phyloP scores from a whole-genome alignment of 2,797 vertebrate species.

The Urophycis tenuis region DNA sequence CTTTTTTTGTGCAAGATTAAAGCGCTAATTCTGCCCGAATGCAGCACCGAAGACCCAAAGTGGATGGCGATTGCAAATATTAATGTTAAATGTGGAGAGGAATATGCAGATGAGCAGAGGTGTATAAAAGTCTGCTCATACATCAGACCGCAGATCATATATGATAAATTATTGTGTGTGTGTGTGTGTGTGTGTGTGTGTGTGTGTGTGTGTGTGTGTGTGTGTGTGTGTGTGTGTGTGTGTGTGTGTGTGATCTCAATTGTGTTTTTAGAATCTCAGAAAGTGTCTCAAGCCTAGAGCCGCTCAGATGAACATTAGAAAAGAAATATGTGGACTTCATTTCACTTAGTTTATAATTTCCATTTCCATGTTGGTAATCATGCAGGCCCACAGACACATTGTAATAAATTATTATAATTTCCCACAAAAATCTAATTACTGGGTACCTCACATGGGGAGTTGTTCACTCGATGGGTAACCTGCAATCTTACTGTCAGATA shows the following conservation, averaged over 20 bases:
- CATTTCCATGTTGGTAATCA: conserved; percentile 96
- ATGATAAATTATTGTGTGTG: background rate
- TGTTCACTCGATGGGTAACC: conserved; percentile 76
- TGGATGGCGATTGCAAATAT: background rate
- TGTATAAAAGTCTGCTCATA: background rate
- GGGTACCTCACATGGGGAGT: conserved; percentile 87
- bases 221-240: conserved; percentile 8
- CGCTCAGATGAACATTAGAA: conserved; percentile 76
- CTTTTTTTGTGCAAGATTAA: conserved; percentile 46
- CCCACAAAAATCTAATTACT: conserved; percentile 97
- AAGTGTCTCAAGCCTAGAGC: conserved; percentile 57
- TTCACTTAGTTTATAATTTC: conserved; percentile 90
- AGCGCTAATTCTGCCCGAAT: background rate
- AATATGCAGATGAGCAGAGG: background rate
- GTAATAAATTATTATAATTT: conserved; percentile 99
- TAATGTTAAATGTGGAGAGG: background rate
- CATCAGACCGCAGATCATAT: background rate
- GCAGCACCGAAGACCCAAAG: background rate
- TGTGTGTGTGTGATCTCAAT: background rate
- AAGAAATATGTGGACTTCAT: conserved; percentile 81
- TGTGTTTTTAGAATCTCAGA: conserved; percentile 37
- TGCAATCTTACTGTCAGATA: conserved; percentile 99
- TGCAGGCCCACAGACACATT: conserved; percentile 86
- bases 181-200: conserved; percentile 15
- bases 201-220: background rate